phyloP scores from a whole-genome alignment of 2,113 vertebrate species.

The Tapirus terrestris region DNA sequence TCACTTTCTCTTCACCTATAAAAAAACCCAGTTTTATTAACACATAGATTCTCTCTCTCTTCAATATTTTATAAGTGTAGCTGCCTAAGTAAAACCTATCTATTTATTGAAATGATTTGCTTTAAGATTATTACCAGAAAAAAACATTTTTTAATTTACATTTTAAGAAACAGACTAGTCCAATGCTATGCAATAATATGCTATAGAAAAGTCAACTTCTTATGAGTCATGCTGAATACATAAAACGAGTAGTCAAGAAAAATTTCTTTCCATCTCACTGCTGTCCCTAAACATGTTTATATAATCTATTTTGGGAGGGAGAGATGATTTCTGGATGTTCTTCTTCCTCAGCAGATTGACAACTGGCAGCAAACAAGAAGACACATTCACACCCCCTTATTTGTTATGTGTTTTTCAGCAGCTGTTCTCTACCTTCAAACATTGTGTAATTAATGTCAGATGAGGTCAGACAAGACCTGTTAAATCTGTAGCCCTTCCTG shows the following conservation, averaged over 20 bases:
- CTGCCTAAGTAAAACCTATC: background rate
- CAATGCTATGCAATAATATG: background rate
- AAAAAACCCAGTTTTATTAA: constrained; percentile 26
- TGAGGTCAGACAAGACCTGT: background rate
- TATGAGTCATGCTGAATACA: background rate
- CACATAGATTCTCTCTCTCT: background rate
- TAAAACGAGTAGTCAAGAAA: background rate
- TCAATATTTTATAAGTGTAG: background rate
- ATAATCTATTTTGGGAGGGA: background rate
- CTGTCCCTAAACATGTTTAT: background rate
- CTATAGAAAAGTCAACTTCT: background rate
- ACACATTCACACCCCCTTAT: background rate
- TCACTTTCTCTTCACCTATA: background rate
- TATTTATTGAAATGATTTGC: background rate
- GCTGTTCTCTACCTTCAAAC: constrained; percentile 19
- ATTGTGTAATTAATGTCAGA: constrained; percentile 1
- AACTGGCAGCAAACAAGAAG: background rate
- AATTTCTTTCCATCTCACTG: background rate
- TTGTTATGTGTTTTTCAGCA: background rate
- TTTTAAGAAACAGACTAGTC: background rate
- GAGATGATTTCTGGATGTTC: constrained; percentile 18
- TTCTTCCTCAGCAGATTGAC: background rate
- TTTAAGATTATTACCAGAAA: constrained; percentile 11
- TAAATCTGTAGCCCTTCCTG: background rate
- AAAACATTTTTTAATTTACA: background rate